Evolutionary conservation across 1,140 invertebrate species (phyloP).

Genomic region (Chelonus insularis): DNA sequence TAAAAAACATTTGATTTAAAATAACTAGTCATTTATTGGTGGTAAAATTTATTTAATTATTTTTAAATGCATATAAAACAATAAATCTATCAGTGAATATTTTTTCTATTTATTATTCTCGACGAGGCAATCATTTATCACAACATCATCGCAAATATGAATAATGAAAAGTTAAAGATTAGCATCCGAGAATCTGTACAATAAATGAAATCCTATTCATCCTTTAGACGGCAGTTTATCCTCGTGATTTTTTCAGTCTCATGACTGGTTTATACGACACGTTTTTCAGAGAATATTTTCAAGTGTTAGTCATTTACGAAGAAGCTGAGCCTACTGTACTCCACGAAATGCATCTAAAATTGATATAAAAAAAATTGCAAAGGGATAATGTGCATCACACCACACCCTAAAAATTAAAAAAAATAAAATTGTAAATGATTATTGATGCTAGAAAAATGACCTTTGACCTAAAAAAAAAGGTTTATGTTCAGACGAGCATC

Average conservation of each 20-base stretch:
- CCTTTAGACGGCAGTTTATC: slow-evolving; percentile 10
- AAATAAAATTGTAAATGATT: background rate
- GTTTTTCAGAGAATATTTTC: slow-evolving; percentile 5
- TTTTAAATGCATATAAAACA: too few species aligned
- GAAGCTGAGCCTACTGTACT: background rate
- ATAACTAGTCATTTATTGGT: too few species aligned
- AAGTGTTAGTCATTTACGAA: background rate
- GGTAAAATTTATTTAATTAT: too few species aligned
- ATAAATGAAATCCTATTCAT: slow-evolving; percentile 21
- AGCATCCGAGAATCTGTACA: slow-evolving; percentile 1
- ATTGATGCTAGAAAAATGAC: too few species aligned
- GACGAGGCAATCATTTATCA: background rate
- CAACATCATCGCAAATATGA: background rate
- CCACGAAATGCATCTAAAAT: background rate
- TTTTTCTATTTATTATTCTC: too few species aligned
- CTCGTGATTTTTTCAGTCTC: slow-evolving; percentile 1
- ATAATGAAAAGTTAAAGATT: background rate
- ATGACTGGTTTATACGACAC: slow-evolving; percentile 19
- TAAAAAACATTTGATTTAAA: too few species aligned
- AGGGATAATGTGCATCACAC: background rate
- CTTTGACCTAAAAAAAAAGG: too few species aligned
- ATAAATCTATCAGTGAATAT: too few species aligned
- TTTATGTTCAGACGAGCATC: too few species aligned
- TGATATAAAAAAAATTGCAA: background rate
- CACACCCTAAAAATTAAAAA: background rate